Conservation (phyloP, 2,888 invertebrate species). For the Lasioglossum zephyrum region DNA sequence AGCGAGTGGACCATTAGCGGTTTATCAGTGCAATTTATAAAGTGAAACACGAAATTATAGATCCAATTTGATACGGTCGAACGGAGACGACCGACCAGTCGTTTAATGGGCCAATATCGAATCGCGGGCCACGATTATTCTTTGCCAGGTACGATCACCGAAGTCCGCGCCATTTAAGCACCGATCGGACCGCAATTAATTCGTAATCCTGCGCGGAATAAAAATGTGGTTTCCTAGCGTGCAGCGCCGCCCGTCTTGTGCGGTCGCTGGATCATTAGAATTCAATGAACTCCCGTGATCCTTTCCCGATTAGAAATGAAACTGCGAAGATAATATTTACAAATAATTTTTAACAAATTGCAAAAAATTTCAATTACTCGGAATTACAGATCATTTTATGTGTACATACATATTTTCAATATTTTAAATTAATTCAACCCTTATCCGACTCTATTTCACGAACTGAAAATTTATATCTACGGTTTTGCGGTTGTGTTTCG, state of each 20-base stretch:
- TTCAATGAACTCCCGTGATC: background rate
- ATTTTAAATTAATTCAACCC: no score
- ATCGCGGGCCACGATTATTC: slow-evolving; percentile 27
- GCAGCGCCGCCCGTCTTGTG: background rate
- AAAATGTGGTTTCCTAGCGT: background rate
- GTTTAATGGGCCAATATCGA: slow-evolving; percentile 43
- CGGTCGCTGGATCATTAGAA: background rate
- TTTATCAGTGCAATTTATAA: slow-evolving; percentile 54
- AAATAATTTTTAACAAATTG: no score
- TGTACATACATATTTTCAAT: no score
- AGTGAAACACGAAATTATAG: slow-evolving; percentile 50
- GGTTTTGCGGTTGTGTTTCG: no score
- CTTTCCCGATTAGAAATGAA: background rate
- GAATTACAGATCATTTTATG: no score
- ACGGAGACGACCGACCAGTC: background rate
- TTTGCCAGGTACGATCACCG: slow-evolving; percentile 37
- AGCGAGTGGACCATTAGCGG: slow-evolving; percentile 36
- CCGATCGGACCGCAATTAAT: slow-evolving; percentile 15
- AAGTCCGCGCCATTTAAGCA: background rate
- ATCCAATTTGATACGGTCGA: slow-evolving; percentile 33
- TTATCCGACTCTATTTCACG: no score
- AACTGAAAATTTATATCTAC: no score
- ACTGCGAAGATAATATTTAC: no score
- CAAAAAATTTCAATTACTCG: no score
- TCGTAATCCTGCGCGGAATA: background rate